These are phyloP conservation scores for Venturia canescens DNA, from an alignment of 1,140 invertebrate genomes.

Conservation along the genomic window DNA sequence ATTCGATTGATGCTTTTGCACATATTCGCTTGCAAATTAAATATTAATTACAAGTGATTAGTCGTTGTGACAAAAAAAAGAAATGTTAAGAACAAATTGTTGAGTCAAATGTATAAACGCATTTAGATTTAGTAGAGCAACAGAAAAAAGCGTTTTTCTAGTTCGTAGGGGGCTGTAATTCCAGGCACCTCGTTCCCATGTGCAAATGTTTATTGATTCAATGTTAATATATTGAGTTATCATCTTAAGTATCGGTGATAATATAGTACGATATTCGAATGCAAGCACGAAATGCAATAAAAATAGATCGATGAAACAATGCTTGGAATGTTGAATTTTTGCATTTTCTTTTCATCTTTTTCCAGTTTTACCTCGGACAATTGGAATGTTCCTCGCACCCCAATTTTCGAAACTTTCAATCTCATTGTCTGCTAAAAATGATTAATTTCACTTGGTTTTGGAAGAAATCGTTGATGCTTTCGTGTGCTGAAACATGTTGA, in stretches of 20 bases:
- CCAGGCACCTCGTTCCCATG: background rate
- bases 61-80: too few species aligned
- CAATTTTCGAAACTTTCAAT: too few species aligned
- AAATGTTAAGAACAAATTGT: background rate
- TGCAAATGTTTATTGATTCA: conserved; percentile 31
- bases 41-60: background rate
- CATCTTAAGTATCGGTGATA: background rate
- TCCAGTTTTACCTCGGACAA: too few species aligned
- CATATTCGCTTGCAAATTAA: conserved; percentile 2
- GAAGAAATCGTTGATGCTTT: too few species aligned
- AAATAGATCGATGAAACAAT: too few species aligned
- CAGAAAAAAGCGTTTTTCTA: background rate
- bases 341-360: too few species aligned
- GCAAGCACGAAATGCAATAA: background rate
- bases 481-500: too few species aligned
- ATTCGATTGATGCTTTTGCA: background rate
- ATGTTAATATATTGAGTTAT: conserved; percentile 25
- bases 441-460: too few species aligned
- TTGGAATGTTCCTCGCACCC: too few species aligned
- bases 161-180: conserved; percentile 4
- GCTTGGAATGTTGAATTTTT: too few species aligned
- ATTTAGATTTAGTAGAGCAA: background rate
- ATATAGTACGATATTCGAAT: background rate
- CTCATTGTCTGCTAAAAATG: too few species aligned
- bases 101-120: background rate